Conservation (phyloP, 2,797 vertebrate species). For the Neopelma chrysocephalum region DNA sequence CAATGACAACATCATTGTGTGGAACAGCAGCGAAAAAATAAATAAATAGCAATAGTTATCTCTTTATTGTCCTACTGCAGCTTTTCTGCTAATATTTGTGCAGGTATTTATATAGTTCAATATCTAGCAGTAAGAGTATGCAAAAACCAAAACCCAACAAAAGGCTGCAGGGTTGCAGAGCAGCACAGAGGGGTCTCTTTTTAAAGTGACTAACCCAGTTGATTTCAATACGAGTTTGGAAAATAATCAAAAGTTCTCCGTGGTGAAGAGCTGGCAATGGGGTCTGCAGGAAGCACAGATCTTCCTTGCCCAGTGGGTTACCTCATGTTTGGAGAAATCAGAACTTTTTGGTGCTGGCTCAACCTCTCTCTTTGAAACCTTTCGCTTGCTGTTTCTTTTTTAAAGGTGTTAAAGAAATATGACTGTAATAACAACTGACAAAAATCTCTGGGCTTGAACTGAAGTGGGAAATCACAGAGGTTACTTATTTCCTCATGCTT, state of each 20-base stretch:
- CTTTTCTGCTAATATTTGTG: not conserved
- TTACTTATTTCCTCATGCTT: constrained; percentile 90
- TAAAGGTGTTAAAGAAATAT: constrained; percentile 89
- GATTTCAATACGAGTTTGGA: constrained; percentile 55
- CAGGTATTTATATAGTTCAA: not conserved
- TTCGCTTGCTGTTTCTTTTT: constrained; percentile 82
- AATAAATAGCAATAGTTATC: not conserved
- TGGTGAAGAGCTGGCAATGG: constrained; percentile 21
- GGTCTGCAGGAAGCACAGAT: constrained; percentile 60
- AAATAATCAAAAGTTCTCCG: constrained; percentile 62
- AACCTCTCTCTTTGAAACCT: constrained; percentile 77
- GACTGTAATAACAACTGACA: constrained; percentile 97
- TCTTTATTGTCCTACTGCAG: not conserved
- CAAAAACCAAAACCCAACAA: constrained; percentile 9
- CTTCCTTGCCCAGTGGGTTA: constrained; percentile 60
- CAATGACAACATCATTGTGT: not conserved
- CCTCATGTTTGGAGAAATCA: constrained; percentile 62
- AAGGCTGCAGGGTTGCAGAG: constrained; percentile 31
- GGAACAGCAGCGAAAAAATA: not conserved
- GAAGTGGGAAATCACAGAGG: constrained; percentile 94
- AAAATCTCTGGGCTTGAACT: constrained; percentile 91
- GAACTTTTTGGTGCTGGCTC: constrained; percentile 42
- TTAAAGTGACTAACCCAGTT: constrained; percentile 22
- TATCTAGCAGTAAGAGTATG: not conserved
- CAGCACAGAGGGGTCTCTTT: constrained; percentile 42